Conservation (phyloP, 2,113 vertebrate genomes). For the Rostratula benghalensis region DNA sequence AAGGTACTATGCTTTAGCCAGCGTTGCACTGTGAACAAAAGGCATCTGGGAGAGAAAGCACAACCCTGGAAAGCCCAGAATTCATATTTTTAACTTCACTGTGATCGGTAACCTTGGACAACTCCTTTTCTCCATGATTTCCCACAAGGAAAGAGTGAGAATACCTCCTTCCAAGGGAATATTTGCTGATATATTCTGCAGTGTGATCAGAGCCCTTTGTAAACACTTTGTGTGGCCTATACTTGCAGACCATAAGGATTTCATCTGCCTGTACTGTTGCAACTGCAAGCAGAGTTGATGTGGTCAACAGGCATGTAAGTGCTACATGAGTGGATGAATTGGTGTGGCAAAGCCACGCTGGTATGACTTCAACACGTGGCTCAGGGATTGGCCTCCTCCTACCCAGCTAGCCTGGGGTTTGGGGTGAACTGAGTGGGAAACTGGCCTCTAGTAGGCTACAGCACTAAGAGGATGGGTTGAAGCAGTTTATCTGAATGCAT, state of each 20-base stretch:
- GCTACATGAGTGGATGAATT: not conserved
- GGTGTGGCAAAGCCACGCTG: not conserved
- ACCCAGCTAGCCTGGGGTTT: not conserved
- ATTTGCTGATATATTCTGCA: not conserved
- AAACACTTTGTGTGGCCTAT: not conserved
- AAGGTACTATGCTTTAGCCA: not conserved
- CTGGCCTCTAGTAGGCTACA: not conserved
- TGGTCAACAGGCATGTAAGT: not conserved
- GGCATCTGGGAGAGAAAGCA: not conserved
- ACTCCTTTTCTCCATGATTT: rapidly evolving
- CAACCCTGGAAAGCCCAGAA: not conserved
- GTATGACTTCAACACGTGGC: not conserved
- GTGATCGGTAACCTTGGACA: not conserved
- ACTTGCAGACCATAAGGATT: not conserved
- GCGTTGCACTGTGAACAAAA: not conserved
- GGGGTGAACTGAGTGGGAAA: not conserved
- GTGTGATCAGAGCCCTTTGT: not conserved
- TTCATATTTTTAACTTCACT: not conserved
- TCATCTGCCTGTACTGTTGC: not conserved
- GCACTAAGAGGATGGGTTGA: not conserved
- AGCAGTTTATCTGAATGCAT: not conserved
- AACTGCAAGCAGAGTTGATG: not conserved
- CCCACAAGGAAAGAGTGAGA: not conserved
- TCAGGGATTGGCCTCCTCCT: not conserved
- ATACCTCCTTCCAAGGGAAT: not conserved